phyloP scores from a whole-genome alignment of 1,140 invertebrate species.

The Microplitis demolitor region DNA sequence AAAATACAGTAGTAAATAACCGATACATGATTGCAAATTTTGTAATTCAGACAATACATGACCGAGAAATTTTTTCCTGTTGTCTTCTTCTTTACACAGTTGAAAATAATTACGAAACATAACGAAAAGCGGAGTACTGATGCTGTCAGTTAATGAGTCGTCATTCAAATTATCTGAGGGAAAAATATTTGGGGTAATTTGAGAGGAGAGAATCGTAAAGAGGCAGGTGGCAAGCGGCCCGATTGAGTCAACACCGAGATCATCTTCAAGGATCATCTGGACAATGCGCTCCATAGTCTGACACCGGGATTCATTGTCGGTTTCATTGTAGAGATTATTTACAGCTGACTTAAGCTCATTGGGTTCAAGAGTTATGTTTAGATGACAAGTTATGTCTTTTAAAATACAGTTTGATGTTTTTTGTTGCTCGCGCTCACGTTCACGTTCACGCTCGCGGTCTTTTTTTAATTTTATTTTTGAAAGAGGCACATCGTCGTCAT shows the following conservation, averaged over 20 bases:
- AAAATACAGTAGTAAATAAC: conserved; percentile 87
- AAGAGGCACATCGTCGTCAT: conserved; percentile 85
- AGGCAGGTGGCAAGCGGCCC: conserved; percentile 63
- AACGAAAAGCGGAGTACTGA: conserved; percentile 80
- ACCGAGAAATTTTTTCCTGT: conserved; percentile 74
- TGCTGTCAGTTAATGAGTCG: conserved; percentile 74
- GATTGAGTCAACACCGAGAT: conserved; percentile 69
- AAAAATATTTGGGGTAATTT: conserved; percentile 60
- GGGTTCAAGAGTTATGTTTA: conserved; percentile 64
- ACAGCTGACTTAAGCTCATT: conserved; percentile 69
- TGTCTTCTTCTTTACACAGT: conserved; percentile 77
- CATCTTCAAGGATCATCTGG: conserved; percentile 69
- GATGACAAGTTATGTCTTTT: conserved; percentile 59
- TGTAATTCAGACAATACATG: conserved; percentile 79
- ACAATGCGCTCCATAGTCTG: conserved; percentile 74
- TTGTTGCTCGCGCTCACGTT: conserved; percentile 16
- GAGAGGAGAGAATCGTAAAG: conserved; percentile 62
- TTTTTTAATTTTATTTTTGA: conserved; percentile 69
- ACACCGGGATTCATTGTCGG: conserved; percentile 69
- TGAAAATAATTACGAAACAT: conserved; percentile 78
- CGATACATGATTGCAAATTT: conserved; percentile 72
- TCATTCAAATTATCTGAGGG: conserved; percentile 58
- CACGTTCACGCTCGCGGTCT: conserved; percentile 49
- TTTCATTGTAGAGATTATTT: conserved; percentile 69
- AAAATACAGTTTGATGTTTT: conserved; percentile 40